Evolutionary conservation across 2,113 vertebrate species (phyloP).

Genomic region (Megaptera novaeangliae): DNA sequence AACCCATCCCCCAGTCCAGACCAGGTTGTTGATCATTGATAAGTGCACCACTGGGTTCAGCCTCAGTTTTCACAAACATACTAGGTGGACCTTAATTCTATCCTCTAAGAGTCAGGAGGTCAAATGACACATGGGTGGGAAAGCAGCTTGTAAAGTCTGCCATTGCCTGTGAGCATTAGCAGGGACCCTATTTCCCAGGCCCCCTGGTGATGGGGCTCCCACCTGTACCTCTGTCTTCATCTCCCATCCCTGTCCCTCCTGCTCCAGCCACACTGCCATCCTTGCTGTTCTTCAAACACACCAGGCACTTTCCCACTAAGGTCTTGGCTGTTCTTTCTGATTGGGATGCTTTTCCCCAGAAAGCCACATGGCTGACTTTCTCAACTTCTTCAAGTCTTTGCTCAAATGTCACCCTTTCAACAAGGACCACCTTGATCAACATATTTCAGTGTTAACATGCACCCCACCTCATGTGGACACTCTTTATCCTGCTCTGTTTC

Average conservation of each 20-base stretch:
- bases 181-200: not conserved
- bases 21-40: not conserved
- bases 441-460: not conserved
- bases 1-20: too few relatives aligned
- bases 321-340: not conserved
- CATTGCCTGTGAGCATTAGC: not conserved
- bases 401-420: not conserved
- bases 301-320: too few relatives aligned
- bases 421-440: not conserved
- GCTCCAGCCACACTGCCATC: not conserved
- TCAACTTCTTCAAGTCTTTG: not conserved
- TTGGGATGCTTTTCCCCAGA: not conserved
- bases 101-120: not conserved
- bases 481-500: not conserved
- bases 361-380: not conserved
- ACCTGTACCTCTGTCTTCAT: not conserved
- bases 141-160: not conserved
- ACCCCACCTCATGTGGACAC: accelerated
- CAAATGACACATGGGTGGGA: not conserved
- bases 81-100: not conserved
- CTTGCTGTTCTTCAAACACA: not conserved
- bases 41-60: not conserved
- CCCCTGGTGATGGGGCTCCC: not conserved
- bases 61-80: not conserved
- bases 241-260: not conserved